Conservation (phyloP, 2,113 vertebrate species). For the Oxyruncus cristatus region DNA sequence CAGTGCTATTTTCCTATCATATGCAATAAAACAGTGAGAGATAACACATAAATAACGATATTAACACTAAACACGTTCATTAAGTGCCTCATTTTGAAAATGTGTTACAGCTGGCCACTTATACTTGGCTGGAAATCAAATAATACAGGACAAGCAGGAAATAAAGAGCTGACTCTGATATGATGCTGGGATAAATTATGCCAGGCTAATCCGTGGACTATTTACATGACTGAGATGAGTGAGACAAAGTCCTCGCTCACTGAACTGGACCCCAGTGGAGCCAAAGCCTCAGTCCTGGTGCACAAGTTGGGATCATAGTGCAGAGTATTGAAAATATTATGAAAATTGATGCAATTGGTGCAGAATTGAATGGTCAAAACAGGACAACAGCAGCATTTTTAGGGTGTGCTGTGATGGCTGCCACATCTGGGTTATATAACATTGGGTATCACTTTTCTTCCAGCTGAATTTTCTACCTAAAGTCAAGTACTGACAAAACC, state of each 20-base stretch:
- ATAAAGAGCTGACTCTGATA: slow-evolving; percentile 18
- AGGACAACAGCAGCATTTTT: background rate
- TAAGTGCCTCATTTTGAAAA: slow-evolving; percentile 55
- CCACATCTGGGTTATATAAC: background rate
- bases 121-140: slow-evolving; percentile 46
- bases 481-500: background rate
- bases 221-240: background rate
- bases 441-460: background rate
- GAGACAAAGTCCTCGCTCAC: background rate
- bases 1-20: slow-evolving; percentile 53
- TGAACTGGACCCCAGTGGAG: background rate
- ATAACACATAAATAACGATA: slow-evolving; percentile 49
- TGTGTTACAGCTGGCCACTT: slow-evolving; percentile 64
- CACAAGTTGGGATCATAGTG: accelerated
- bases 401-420: accelerated
- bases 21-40: slow-evolving; percentile 46
- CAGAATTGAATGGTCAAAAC: background rate
- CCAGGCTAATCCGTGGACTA: background rate
- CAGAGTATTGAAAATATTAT: background rate
- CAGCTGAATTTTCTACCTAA: background rate
- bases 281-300: background rate
- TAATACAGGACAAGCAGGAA: slow-evolving; percentile 30
- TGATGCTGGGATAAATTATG: background rate
- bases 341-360: accelerated
- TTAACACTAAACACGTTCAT: slow-evolving; percentile 56